Evolutionary conservation across 2,888 invertebrate genomes (phyloP).

Genomic region (Nomada ruficornis): DNA sequence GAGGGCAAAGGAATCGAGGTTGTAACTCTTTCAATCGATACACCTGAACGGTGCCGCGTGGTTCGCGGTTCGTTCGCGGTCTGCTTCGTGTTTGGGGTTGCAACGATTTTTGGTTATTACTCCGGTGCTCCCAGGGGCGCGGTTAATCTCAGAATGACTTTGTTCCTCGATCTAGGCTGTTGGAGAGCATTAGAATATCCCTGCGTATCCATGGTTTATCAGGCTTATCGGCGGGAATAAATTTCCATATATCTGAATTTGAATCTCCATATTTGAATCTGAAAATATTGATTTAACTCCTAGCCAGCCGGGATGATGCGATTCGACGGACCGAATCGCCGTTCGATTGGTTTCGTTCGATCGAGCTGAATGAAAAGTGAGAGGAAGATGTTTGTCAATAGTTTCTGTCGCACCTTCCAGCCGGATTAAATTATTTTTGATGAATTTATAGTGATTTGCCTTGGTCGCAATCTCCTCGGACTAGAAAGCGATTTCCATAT

Average conservation of each 20-base stretch:
- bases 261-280: conserved; percentile 74
- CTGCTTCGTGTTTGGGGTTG: conserved; percentile 3
- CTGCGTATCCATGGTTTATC: conserved; percentile 74
- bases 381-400: conserved; percentile 59
- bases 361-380: conserved; percentile 42
- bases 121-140: conserved; percentile 51
- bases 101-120: conserved; percentile 68
- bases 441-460: conserved; percentile 67
- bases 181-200: conserved; percentile 69
- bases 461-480: conserved; percentile 46
- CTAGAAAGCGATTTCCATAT: conserved; percentile 34
- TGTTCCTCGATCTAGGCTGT: conserved; percentile 64
- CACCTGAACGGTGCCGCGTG: neutral
- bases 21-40: conserved; percentile 12
- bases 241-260: conserved; percentile 76
- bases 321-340: conserved; percentile 37
- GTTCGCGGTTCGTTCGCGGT: conserved; percentile 40
- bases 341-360: conserved; percentile 50
- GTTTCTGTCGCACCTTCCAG: conserved; percentile 56
- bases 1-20: neutral
- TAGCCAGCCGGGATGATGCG: conserved; percentile 42
- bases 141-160: conserved; percentile 72
- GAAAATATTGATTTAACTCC: conserved; percentile 74
- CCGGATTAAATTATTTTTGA: conserved; percentile 67
- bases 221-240: conserved; percentile 74